phyloP scores from a whole-genome alignment of 2,113 vertebrate species.

The Pristiophorus japonicus region DNA sequence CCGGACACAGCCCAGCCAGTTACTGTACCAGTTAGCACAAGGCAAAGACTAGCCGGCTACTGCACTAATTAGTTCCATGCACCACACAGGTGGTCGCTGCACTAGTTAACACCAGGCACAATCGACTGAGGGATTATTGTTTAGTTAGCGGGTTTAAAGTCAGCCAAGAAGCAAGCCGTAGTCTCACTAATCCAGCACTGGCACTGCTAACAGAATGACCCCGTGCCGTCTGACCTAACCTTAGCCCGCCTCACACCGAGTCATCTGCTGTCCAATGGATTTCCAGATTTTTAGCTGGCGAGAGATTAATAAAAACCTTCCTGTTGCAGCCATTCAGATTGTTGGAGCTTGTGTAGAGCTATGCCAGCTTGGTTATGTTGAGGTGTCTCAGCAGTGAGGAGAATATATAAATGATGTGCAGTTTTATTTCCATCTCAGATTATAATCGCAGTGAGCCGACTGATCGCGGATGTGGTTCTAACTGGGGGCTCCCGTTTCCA shows the following conservation, averaged over 20 bases:
- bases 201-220: background rate
- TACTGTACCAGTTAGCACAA: too few species aligned
- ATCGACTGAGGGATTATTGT: background rate
- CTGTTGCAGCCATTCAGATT: background rate
- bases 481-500: conserved; percentile 90
- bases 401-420: background rate
- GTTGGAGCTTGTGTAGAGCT: background rate
- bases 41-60: too few species aligned
- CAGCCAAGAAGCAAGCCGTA: background rate
- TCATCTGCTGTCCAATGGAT: background rate
- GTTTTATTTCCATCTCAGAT: conserved; percentile 62
- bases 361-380: background rate
- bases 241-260: background rate
- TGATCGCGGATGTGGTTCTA: conserved; percentile 89
- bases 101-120: background rate
- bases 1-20: too few species aligned
- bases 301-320: background rate
- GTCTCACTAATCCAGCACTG: background rate
- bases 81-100: too few species aligned
- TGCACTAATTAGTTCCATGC: too few species aligned
- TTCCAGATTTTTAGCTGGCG: background rate
- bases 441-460: conserved; percentile 93
- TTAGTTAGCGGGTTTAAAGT: too few species aligned
- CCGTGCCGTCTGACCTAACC: background rate
- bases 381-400: background rate